Percentiles rank a stretch among this genome's conserved stretches.
Evolutionary conservation across 1,140 invertebrate genomes (phyloP).

Genomic region (Atta colombica): DNA sequence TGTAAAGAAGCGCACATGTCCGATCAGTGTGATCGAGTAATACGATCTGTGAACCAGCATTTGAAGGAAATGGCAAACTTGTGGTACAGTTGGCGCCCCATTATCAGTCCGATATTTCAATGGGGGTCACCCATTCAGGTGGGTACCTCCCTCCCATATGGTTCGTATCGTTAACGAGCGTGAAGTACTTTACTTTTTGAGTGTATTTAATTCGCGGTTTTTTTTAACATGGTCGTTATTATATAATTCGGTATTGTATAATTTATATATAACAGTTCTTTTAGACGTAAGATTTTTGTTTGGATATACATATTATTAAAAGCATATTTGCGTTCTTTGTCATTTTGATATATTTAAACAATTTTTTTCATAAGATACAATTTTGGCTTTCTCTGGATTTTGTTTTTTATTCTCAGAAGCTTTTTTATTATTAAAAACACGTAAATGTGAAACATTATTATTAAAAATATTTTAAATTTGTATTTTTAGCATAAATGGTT

Average conservation of each 20-base stretch:
- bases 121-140: slow-evolving; percentile 82
- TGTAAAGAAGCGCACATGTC: slow-evolving; percentile 54
- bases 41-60: slow-evolving; percentile 66
- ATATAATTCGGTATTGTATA: neutral
- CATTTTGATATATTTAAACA: slow-evolving; percentile 16
- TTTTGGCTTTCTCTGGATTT: too few relatives aligned
- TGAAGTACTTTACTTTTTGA: slow-evolving; percentile 19
- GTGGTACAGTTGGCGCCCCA: slow-evolving; percentile 63
- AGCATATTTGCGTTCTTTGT: slow-evolving; percentile 11
- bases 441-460: too few relatives aligned
- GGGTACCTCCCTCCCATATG: slow-evolving; percentile 77
- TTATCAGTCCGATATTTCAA: slow-evolving; percentile 66
- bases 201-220: neutral
- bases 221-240: neutral
- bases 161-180: slow-evolving; percentile 63
- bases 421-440: too few relatives aligned
- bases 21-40: slow-evolving; percentile 60
- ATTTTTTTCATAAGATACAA: neutral
- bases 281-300: slow-evolving; percentile 5
- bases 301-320: slow-evolving; percentile 3
- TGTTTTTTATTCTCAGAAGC: too few relatives aligned
- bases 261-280: slow-evolving; percentile 5
- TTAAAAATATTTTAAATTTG: too few relatives aligned
- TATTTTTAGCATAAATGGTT: too few relatives aligned
- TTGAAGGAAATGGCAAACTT: slow-evolving; percentile 72